phyloP scores from a whole-genome alignment of 2,113 vertebrate genomes.

The Upupa epops region DNA sequence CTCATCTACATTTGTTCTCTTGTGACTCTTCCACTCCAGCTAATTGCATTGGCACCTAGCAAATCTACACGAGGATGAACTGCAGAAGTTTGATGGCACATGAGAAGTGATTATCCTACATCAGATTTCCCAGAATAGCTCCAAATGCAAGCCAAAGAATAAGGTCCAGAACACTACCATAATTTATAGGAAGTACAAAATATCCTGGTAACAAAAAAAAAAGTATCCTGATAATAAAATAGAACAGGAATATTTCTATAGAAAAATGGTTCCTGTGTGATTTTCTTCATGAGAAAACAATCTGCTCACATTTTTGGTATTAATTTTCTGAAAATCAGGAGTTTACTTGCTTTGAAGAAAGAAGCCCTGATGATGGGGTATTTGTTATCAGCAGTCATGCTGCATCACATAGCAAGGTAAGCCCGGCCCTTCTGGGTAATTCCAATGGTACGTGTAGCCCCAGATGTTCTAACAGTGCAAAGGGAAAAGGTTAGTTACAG shows the following conservation, averaged over 20 bases:
- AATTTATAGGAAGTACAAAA: neutral
- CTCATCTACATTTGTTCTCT: neutral
- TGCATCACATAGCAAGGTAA: neutral
- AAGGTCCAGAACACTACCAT: neutral
- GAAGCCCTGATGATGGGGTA: neutral
- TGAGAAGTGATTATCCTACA: neutral
- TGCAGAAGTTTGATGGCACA: slow-evolving; percentile 1
- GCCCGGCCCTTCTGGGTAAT: neutral
- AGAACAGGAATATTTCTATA: neutral
- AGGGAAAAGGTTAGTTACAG: neutral
- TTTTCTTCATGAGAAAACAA: neutral
- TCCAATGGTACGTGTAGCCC: neutral
- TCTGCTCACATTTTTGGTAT: neutral
- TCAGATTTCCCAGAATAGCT: neutral
- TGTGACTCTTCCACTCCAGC: neutral
- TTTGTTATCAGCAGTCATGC: neutral
- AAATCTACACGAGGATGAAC: neutral
- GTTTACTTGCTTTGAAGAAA: neutral
- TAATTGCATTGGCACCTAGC: slow-evolving; percentile 23
- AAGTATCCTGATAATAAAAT: neutral
- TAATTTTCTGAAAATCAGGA: neutral
- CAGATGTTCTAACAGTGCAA: neutral
- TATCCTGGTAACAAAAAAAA: neutral
- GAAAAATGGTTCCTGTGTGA: neutral
- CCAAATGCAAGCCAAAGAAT: neutral